A percentile compares a stretch with the other conserved stretches of the same genome.
phyloP scores from a whole-genome alignment of 2,113 vertebrate genomes.

The Neotoma lepida region DNA sequence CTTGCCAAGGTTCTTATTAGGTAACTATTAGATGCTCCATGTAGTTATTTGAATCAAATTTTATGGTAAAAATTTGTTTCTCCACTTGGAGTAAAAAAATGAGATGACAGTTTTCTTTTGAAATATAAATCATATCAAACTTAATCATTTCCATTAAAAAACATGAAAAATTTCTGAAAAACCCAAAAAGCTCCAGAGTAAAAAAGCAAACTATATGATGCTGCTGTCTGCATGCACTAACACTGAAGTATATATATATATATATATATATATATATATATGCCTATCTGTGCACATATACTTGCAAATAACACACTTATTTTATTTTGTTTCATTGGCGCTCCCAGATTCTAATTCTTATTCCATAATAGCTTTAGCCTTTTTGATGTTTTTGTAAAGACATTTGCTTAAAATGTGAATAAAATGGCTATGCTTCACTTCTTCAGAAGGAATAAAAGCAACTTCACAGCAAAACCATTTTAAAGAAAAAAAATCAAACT shows the following conservation, averaged over 20 bases:
- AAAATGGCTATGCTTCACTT: constrained; percentile 47
- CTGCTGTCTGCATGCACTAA: neutral
- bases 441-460: constrained; percentile 58
- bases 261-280: no score
- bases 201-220: neutral
- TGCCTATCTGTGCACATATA: neutral
- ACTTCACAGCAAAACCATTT: constrained; percentile 61
- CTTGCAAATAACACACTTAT: neutral
- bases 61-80: neutral
- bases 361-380: constrained; percentile 35
- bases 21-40: neutral
- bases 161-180: neutral
- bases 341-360: constrained; percentile 49
- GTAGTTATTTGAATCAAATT: neutral
- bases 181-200: neutral
- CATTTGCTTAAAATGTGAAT: constrained; percentile 62
- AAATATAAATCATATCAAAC: neutral
- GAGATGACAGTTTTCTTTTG: neutral
- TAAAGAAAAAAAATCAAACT: constrained; percentile 67
- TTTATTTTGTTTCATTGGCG: constrained; percentile 27
- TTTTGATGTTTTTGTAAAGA: constrained; percentile 58
- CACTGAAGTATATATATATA: neutral
- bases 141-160: neutral
- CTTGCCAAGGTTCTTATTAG: neutral
- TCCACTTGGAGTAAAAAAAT: fast-evolving